Percentiles rank a stretch among this genome's conserved stretches.
phyloP scores from a whole-genome alignment of 2,888 invertebrate species.

The Nomada ferruginata region DNA sequence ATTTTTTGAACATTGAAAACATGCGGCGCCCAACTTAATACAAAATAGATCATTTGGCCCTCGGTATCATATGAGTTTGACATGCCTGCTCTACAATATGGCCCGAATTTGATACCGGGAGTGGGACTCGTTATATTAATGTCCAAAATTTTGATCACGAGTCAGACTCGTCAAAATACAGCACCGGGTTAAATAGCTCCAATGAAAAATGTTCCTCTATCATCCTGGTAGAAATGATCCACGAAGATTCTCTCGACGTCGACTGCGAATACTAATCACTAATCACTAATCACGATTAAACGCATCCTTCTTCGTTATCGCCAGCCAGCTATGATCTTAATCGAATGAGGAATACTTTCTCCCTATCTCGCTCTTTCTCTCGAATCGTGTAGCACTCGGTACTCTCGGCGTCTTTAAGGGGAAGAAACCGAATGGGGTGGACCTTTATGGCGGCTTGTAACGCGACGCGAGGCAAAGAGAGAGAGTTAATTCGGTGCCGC shows the following conservation, averaged over 20 bases:
- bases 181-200: conserved; percentile 9
- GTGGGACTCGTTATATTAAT: no score
- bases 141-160: no score
- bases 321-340: background rate
- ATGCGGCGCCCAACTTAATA: no score
- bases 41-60: no score
- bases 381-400: background rate
- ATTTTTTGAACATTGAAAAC: no score
- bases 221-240: background rate
- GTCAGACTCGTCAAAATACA: no score
- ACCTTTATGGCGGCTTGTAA: conserved; percentile 61
- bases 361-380: no score
- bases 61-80: no score
- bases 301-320: conserved; percentile 40
- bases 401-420: conserved; percentile 35
- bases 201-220: conserved; percentile 27
- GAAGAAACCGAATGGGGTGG: conserved; percentile 38
- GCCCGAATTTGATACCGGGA: no score
- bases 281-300: conserved; percentile 36
- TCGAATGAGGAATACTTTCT: background rate
- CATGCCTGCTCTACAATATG: no score
- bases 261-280: conserved; percentile 38
- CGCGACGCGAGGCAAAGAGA: conserved; percentile 48
- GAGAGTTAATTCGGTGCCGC: conserved; percentile 55
- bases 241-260: background rate